Conservation (phyloP, 2,797 vertebrate genomes). For the Fundulus diaphanus region DNA sequence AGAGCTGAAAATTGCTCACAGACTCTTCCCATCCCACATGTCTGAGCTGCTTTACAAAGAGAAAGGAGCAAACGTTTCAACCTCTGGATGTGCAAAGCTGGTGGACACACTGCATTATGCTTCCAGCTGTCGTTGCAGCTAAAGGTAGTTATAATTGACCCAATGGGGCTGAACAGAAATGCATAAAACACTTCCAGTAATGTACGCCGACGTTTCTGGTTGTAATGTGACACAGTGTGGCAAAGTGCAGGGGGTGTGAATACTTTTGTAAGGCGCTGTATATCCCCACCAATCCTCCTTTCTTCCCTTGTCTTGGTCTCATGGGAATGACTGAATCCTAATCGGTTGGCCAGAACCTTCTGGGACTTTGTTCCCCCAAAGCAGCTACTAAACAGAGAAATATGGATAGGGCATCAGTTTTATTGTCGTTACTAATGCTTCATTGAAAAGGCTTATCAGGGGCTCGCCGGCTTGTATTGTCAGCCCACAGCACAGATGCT, state of each 20-base stretch:
- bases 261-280: too few relatives aligned
- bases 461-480: constrained; percentile 47
- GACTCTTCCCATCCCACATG: background rate
- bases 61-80: background rate
- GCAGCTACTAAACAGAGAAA: constrained; percentile 56
- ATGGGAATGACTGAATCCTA: constrained; percentile 72
- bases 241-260: too few relatives aligned
- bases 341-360: constrained; percentile 55
- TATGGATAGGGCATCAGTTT: constrained; percentile 67
- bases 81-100: background rate
- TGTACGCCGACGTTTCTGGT: too few relatives aligned
- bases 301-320: constrained; percentile 56
- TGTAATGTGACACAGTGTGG: too few relatives aligned
- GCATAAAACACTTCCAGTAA: background rate
- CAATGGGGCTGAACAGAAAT: background rate
- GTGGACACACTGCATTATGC: background rate
- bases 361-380: constrained; percentile 46
- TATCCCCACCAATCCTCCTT: constrained; percentile 29
- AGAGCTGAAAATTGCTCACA: background rate
- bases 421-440: constrained; percentile 60
- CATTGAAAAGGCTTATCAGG: constrained; percentile 61
- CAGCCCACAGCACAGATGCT: constrained; percentile 29
- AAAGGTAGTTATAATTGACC: background rate
- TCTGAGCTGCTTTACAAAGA: background rate
- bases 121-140: background rate